Evolutionary conservation across 1,140 invertebrate species (phyloP).

Genomic region (Eriosoma lanigerum): DNA sequence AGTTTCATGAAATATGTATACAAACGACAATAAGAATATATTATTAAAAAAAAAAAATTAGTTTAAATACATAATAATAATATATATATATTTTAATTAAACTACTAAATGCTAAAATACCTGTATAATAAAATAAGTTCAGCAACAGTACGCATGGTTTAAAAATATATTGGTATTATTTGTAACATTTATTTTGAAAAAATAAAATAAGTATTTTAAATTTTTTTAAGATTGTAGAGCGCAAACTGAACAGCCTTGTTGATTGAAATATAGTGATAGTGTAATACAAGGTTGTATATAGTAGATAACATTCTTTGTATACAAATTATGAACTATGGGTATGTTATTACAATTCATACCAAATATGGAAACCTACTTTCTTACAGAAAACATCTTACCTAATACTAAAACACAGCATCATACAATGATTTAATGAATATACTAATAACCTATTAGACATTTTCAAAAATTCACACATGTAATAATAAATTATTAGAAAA

Average conservation of each 20-base stretch:
- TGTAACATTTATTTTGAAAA: too few species aligned
- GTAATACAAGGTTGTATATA: slow-evolving; percentile 20
- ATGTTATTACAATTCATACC: slow-evolving; percentile 43
- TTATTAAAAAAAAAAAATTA: background rate
- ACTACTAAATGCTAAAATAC: slow-evolving; percentile 1
- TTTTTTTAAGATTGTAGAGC: slow-evolving; percentile 1
- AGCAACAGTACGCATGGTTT: slow-evolving; percentile 39
- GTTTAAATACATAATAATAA: background rate
- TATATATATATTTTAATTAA: background rate
- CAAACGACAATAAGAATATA: background rate
- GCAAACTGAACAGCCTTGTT: slow-evolving; percentile 30
- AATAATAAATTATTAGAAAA: too few species aligned
- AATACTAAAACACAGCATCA: background rate
- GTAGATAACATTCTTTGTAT: slow-evolving; percentile 9
- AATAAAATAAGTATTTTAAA: background rate
- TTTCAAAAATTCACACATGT: too few species aligned
- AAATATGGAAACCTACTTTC: slow-evolving; percentile 46
- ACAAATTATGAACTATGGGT: background rate
- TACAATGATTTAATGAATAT: too few species aligned
- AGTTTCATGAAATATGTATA: background rate
- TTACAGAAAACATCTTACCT: slow-evolving; percentile 16
- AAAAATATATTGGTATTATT: too few species aligned
- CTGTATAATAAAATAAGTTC: slow-evolving; percentile 44
- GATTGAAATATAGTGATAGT: slow-evolving; percentile 34
- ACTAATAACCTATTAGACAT: too few species aligned